These are phyloP conservation scores for Apodemia duryi DNA, from an alignment of 2,888 invertebrate species.

Conservation along the genomic window DNA sequence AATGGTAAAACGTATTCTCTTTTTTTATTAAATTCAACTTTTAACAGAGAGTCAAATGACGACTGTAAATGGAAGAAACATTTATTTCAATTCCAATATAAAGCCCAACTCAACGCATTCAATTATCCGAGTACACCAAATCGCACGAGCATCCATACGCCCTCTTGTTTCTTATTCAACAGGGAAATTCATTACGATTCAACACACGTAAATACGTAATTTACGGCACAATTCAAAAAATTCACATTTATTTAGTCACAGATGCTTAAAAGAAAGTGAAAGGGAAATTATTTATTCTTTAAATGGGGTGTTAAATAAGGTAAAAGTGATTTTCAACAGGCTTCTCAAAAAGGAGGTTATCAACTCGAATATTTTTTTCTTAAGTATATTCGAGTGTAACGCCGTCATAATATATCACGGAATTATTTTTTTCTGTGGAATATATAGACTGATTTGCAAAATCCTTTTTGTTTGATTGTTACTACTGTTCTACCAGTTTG, in stretches of 20 bases:
- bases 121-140: slow-evolving; percentile 4
- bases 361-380: no score
- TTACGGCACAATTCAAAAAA: slow-evolving; percentile 25
- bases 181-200: slow-evolving; percentile 20
- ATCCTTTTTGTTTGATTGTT: no score
- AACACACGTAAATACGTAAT: slow-evolving; percentile 24
- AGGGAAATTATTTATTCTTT: slow-evolving; percentile 17
- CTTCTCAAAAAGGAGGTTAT: no score
- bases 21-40: background rate
- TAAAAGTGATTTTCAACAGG: no score
- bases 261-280: slow-evolving; percentile 23
- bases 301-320: slow-evolving; percentile 23
- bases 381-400: no score
- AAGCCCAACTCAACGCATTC: background rate
- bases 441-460: no score
- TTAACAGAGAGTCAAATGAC: background rate
- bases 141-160: slow-evolving; percentile 2
- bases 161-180: slow-evolving; percentile 14
- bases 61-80: background rate
- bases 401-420: no score
- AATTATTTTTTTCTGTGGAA: no score
- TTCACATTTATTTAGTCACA: slow-evolving; percentile 30
- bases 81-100: background rate
- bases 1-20: no score
- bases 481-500: no score